These are phyloP conservation scores for Harlomillsia oculata DNA, from an alignment of 1,140 invertebrate genomes.

Conservation along the genomic window DNA sequence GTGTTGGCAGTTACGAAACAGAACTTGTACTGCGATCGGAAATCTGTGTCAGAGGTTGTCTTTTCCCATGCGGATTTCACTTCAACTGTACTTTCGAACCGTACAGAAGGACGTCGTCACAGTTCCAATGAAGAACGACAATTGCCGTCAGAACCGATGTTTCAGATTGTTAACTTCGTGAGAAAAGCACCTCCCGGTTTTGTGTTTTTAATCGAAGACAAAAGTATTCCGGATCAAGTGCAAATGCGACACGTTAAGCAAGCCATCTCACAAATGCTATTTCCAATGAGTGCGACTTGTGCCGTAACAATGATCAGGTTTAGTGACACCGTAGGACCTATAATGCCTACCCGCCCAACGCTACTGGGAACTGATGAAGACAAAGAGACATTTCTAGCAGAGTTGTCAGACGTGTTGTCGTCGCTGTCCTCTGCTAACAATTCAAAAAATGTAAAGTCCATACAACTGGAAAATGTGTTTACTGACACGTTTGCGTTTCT, in stretches of 20 bases:
- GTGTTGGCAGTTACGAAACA: conserved; percentile 38
- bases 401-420: background rate
- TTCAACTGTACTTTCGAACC: background rate
- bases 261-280: conserved; percentile 8
- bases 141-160: too few relatives aligned
- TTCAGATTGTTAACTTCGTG: too few relatives aligned
- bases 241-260: too few relatives aligned
- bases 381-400: background rate
- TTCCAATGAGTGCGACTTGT: background rate
- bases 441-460: too few relatives aligned
- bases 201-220: conserved; percentile 26
- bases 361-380: background rate
- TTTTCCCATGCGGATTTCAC: conserved; percentile 30
- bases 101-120: background rate
- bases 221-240: too few relatives aligned
- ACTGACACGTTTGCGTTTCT: too few relatives aligned
- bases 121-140: background rate
- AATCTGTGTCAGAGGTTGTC: conserved; percentile 30
- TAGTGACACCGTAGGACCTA: background rate
- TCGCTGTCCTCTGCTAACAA: too few relatives aligned
- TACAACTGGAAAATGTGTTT: too few relatives aligned
- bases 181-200: background rate
- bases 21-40: conserved; percentile 36
- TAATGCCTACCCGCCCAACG: background rate
- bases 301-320: background rate